Conservation (phyloP, 2,888 invertebrate species). For the Drepanosiphum platanoidis region DNA sequence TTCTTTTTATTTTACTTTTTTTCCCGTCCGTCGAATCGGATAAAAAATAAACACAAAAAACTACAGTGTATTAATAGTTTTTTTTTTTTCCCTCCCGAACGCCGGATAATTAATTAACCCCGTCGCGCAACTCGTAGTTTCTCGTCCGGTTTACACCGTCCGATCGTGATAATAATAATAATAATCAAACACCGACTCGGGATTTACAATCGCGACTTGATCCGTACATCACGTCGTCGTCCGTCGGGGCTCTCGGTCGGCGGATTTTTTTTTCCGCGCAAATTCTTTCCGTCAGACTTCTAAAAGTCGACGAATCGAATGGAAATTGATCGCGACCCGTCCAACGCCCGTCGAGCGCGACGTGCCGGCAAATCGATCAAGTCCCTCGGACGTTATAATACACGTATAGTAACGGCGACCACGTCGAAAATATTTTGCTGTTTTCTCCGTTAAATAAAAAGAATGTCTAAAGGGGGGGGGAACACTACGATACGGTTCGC, state of each 20-base stretch:
- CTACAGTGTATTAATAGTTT: neutral
- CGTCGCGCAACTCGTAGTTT: neutral
- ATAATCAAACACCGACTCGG: neutral
- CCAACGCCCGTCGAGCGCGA: neutral
- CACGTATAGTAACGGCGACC: neutral
- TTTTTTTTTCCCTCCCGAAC: neutral
- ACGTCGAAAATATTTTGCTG: neutral
- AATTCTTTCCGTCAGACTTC: neutral
- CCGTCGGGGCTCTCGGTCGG: neutral
- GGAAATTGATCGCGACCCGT: neutral
- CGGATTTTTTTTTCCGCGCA: neutral
- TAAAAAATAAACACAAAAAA: neutral
- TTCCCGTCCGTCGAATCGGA: neutral
- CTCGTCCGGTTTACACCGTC: neutral
- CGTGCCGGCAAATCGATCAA: neutral
- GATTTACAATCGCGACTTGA: neutral
- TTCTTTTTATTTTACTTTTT: neutral
- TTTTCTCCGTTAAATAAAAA: neutral
- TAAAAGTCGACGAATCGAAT: neutral
- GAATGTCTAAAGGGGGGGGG: too few species aligned
- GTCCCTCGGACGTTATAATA: neutral
- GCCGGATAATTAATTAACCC: neutral
- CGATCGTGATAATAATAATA: neutral
- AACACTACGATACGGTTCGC: too few species aligned
- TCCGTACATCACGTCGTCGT: neutral